phyloP scores from a whole-genome alignment of 2,888 invertebrate species.

The Noctua comes region DNA sequence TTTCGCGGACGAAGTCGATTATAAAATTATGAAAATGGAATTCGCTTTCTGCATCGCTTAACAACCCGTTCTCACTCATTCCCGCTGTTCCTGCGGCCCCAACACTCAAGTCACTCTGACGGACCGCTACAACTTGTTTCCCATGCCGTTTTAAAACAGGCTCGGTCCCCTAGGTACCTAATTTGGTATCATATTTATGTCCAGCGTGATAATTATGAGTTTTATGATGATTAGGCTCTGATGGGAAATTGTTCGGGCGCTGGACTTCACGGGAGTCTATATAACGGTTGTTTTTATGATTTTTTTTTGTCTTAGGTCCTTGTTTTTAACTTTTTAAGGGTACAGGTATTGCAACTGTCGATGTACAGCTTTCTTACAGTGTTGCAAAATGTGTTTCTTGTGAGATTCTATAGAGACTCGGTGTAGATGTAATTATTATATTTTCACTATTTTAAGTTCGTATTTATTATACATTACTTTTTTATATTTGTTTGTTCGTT shows the following conservation, averaged over 20 bases:
- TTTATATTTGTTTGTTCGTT: too few species aligned
- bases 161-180: constrained; percentile 62
- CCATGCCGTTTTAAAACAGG: constrained; percentile 74
- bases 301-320: neutral
- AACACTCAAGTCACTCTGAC: constrained; percentile 65
- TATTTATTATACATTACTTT: too few species aligned
- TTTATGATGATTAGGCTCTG: constrained; percentile 46
- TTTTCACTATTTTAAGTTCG: too few species aligned
- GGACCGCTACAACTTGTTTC: constrained; percentile 76
- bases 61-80: neutral
- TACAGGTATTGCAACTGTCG: neutral
- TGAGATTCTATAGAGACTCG: too few species aligned
- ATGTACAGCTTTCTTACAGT: neutral
- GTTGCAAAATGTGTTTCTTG: too few species aligned
- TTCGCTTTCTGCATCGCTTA: neutral
- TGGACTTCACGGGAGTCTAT: constrained; percentile 22
- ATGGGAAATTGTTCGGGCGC: constrained; percentile 28
- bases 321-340: neutral
- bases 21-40: too few species aligned
- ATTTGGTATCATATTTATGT: constrained; percentile 67
- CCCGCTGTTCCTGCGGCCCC: constrained; percentile 64
- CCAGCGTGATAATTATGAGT: constrained; percentile 60
- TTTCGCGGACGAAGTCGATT: too few species aligned
- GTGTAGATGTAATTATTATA: too few species aligned
- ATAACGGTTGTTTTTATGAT: constrained; percentile 2